These are phyloP conservation scores for Sciurus niger DNA, from an alignment of 2,113 vertebrate species.

Conservation along the genomic window DNA sequence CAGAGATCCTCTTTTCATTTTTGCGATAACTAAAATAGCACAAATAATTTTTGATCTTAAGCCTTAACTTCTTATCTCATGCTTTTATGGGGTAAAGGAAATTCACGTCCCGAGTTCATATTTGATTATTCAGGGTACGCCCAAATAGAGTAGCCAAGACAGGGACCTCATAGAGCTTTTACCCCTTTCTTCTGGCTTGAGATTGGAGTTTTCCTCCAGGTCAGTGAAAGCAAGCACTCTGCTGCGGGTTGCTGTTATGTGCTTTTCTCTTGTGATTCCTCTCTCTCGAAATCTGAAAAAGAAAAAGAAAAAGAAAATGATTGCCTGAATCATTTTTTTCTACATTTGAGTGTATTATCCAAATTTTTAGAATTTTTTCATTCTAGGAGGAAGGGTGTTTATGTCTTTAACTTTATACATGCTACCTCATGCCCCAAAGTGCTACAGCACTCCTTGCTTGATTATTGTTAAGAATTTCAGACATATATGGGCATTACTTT, in stretches of 20 bases:
- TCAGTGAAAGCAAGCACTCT: background rate
- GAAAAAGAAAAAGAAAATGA: too few species aligned
- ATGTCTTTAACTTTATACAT: background rate
- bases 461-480: conserved; percentile 23
- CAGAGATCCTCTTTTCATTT: background rate
- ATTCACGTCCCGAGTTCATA: background rate
- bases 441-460: background rate
- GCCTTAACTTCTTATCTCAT: background rate
- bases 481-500: background rate
- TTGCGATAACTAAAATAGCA: conserved; percentile 29
- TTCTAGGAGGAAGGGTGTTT: background rate
- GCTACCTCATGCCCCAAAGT: background rate
- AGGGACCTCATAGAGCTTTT: background rate
- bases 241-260: too few species aligned
- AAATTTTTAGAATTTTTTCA: background rate
- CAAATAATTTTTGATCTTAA: conserved; percentile 13
- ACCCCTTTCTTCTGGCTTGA: background rate
- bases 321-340: background rate
- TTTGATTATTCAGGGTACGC: background rate
- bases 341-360: background rate
- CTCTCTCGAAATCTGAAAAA: background rate
- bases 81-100: conserved; percentile 42
- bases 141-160: background rate
- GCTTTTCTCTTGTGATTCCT: background rate
- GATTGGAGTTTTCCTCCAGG: background rate